A percentile compares a stretch with the other conserved stretches of the same genome.
These are phyloP conservation scores for Parnassius orleans DNA, from an alignment of 2,888 invertebrate species.

Conservation along the genomic window DNA sequence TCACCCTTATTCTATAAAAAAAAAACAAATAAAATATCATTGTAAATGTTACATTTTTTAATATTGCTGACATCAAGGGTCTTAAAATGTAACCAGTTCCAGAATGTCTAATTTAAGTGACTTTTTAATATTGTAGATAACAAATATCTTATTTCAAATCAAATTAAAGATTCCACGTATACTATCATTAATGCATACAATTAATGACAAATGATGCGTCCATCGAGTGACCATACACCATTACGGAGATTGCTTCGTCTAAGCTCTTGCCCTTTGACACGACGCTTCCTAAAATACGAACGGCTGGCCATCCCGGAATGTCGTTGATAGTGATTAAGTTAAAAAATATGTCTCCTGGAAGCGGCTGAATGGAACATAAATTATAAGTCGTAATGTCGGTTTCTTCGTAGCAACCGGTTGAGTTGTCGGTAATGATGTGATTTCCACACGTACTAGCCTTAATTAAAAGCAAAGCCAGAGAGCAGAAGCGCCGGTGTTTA, in stretches of 20 bases:
- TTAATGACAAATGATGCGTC: constrained; percentile 16
- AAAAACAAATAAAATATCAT: no score
- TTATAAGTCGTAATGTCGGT: constrained; percentile 12
- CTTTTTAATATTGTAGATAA: no score
- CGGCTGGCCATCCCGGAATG: constrained; percentile 23
- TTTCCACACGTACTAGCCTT: constrained; percentile 31
- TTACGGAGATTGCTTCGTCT: constrained; percentile 33
- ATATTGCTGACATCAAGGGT: no score
- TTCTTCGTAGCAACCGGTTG: constrained; percentile 16
- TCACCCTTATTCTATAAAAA: no score
- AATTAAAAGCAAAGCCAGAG: constrained; percentile 38
- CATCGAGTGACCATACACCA: constrained; percentile 12
- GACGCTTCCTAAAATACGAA: constrained; percentile 34
- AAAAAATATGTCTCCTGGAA: constrained; percentile 26
- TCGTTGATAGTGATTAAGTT: constrained; percentile 15
- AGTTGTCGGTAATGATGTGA: constrained; percentile 14
- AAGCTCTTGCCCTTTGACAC: constrained; percentile 45
- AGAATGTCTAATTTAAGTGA: no score
- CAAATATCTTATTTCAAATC: constrained; percentile 6
- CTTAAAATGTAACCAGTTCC: no score
- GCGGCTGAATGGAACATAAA: constrained; percentile 15
- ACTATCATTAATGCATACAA: constrained; percentile 10
- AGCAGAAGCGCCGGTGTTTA: constrained; percentile 33
- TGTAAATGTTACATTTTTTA: no score
- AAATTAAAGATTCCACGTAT: constrained; percentile 15